Conservation (phyloP, 2,113 vertebrate genomes). For the Perognathus longimembris region DNA sequence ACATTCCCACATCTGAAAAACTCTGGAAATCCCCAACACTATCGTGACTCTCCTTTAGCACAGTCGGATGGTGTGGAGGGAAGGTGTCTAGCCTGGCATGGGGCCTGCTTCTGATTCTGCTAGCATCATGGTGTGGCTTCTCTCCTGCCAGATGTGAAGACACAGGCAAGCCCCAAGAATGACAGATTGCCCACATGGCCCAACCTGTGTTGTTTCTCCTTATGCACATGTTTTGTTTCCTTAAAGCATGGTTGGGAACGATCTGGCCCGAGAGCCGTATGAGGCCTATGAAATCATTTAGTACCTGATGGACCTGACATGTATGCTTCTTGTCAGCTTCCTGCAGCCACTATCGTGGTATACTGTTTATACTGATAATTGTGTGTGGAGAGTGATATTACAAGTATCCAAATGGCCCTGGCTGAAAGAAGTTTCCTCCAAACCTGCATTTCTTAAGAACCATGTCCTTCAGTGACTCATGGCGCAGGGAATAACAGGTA, state of each 20-base stretch:
- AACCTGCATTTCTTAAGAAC: neutral
- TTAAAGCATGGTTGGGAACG: neutral
- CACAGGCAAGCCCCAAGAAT: constrained; percentile 1
- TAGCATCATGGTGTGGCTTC: neutral
- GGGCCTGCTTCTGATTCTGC: neutral
- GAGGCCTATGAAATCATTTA: too few species aligned
- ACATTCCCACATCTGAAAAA: neutral
- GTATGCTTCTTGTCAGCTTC: neutral
- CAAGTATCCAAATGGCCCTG: too few species aligned
- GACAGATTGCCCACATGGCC: neutral
- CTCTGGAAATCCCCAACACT: neutral
- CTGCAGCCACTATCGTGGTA: too few species aligned
- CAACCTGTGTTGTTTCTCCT: neutral
- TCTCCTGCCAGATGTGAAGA: neutral
- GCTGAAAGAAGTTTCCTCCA: too few species aligned
- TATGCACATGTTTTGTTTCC: neutral
- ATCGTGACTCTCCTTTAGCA: neutral
- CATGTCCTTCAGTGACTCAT: neutral
- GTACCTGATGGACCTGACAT: too few species aligned
- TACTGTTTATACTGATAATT: too few species aligned
- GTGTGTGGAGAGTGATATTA: too few species aligned
- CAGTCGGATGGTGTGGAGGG: neutral
- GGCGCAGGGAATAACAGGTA: neutral
- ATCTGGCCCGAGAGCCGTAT: too few species aligned
- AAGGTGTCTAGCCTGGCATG: neutral